Evolutionary conservation across 2,888 invertebrate species (phyloP).

Genomic region (Aphrophora alni): DNA sequence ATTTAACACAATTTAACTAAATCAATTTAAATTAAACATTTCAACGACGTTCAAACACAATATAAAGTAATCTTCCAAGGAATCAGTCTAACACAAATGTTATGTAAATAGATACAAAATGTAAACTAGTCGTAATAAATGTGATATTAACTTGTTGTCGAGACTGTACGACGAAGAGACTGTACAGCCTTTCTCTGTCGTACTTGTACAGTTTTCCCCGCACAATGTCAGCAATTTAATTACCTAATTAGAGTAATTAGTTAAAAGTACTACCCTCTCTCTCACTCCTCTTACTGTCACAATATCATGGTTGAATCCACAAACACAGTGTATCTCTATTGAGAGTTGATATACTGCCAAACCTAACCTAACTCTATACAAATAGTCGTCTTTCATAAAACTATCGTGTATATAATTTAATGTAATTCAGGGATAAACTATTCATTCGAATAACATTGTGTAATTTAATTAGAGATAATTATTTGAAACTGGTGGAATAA

Average conservation of each 20-base stretch:
- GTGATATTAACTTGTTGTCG: neutral
- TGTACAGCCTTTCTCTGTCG: neutral
- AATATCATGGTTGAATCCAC: neutral
- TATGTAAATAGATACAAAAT: too few relatives aligned
- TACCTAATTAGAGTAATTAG: slow-evolving; percentile 6
- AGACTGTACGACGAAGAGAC: neutral
- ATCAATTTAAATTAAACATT: too few relatives aligned
- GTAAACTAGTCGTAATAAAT: neutral
- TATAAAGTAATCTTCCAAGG: too few relatives aligned
- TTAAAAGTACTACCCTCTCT: neutral
- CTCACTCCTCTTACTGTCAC: neutral
- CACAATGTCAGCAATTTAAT: slow-evolving; percentile 6
- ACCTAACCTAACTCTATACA: neutral
- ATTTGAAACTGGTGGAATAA: too few relatives aligned
- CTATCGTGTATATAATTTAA: too few relatives aligned
- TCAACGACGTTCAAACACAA: too few relatives aligned
- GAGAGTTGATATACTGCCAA: neutral
- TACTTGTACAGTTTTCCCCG: slow-evolving; percentile 1
- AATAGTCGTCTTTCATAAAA: too few relatives aligned
- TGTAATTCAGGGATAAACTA: too few relatives aligned
- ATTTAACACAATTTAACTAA: too few relatives aligned
- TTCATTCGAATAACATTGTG: too few relatives aligned
- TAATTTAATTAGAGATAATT: too few relatives aligned
- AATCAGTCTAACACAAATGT: too few relatives aligned
- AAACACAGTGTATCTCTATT: neutral